Conservation (phyloP, 2,888 invertebrate genomes). For the Stenodera caucasica region DNA sequence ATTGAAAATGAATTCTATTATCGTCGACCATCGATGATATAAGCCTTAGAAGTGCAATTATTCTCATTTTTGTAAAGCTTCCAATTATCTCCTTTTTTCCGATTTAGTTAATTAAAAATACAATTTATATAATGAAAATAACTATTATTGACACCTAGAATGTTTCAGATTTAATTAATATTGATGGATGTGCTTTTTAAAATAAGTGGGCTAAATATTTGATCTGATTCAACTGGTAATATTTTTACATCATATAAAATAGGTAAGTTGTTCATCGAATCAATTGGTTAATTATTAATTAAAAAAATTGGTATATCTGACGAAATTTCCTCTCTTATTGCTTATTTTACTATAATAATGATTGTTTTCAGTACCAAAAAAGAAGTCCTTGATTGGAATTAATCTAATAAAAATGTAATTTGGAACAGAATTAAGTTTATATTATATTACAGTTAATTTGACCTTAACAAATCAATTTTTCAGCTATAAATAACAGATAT, state of each 20-base stretch:
- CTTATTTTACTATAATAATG: neutral
- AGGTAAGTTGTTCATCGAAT: neutral
- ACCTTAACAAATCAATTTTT: too few species aligned
- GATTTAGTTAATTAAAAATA: too few species aligned
- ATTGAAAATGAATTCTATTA: conserved; percentile 6
- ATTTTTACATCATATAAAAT: neutral
- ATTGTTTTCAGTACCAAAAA: too few species aligned
- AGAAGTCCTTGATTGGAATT: neutral
- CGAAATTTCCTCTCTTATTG: neutral
- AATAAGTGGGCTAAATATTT: neutral
- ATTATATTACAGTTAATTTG: too few species aligned
- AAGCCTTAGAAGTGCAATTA: conserved; percentile 26
- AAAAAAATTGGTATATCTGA: neutral
- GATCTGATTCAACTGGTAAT: neutral
- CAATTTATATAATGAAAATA: too few species aligned
- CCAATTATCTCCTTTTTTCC: conserved; percentile 12
- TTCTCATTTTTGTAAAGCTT: conserved; percentile 18
- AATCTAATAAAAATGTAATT: neutral
- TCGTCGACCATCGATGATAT: conserved; percentile 5
- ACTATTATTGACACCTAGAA: too few species aligned
- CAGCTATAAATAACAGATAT: too few species aligned
- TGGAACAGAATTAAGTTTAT: too few species aligned
- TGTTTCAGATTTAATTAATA: too few species aligned
- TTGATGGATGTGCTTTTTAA: too few species aligned
- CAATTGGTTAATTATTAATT: neutral